Evolutionary conservation across 2,797 vertebrate genomes (phyloP).

Genomic region (Lagodon rhomboides): DNA sequence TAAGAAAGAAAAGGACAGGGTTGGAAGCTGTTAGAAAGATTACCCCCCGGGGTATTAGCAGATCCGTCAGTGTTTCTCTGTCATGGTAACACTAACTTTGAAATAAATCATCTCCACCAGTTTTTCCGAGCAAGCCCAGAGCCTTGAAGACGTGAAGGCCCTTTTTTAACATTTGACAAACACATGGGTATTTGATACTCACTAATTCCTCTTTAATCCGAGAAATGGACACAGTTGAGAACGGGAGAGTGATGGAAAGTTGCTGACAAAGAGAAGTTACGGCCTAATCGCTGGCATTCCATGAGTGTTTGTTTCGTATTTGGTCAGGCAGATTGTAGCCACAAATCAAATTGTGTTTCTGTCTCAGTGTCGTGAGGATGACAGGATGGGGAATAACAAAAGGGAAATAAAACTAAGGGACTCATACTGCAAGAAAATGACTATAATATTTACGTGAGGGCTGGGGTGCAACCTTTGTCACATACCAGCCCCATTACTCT

Average conservation of each 20-base stretch:
- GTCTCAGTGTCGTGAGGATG: background rate
- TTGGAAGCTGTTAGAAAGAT: conserved; percentile 79
- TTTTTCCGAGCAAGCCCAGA: conserved; percentile 54
- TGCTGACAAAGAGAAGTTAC: conserved; percentile 34
- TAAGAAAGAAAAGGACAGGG: conserved; percentile 65
- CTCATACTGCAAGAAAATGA: background rate
- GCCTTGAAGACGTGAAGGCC: conserved; percentile 37
- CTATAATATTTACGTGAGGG: background rate
- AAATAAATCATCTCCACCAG: conserved; percentile 61
- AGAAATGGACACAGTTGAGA: conserved; percentile 34
- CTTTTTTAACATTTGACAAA: conserved; percentile 51
- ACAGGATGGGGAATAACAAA: conserved; percentile 9
- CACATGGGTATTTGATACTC: conserved; percentile 49
- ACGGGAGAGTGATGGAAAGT: conserved; percentile 37
- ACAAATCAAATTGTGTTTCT: too few species aligned
- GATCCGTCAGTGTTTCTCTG: conserved; percentile 70
- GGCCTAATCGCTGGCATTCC: conserved; percentile 22
- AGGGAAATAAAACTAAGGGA: conserved; percentile 7
- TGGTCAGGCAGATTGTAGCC: background rate
- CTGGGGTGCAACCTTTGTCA: background rate
- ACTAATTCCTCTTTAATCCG: conserved; percentile 49
- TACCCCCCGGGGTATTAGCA: conserved; percentile 64
- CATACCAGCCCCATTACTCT: too few species aligned
- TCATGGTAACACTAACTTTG: conserved; percentile 74
- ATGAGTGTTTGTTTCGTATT: background rate